Base-by-base conservation (phyloP, 2,113 vertebrate species). In the Cisticola juncidis region DNA sequence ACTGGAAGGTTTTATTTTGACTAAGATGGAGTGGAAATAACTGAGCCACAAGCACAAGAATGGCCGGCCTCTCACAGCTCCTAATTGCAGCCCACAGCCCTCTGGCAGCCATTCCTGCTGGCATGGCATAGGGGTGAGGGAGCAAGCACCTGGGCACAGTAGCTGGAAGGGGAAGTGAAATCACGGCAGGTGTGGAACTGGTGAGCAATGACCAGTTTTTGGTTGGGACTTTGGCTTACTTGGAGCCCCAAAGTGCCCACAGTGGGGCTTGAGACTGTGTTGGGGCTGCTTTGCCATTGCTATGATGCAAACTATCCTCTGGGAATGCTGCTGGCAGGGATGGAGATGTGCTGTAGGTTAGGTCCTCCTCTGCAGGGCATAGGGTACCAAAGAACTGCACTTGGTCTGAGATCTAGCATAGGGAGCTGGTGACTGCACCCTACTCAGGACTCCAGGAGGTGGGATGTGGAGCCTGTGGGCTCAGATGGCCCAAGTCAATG, bases 61-160 rank as follows among this genome's bases (percentile, higher is more conserved):
- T 12, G 1, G 29, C 40, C 0, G 0, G 11, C 54, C n/a, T 76
- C 40, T 29, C 0, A 0, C 35, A 44, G 65, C 20, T 71, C 23
- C 12, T 81, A 7, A 0, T 3, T 9, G 40, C 38, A 73, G 28
- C 61, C 56, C 0, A 2, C 31, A 57, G 50, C 11, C 4, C 12
- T 20, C 29, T 0, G 2, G 15, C 2, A 9, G 48, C 57, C 29
- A 28, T 54, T 31, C 33, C 60, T 4, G 1, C 58, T 4, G 3
- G 42, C 51, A 23, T 28, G 12, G 38, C 3, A 9, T 57, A 35
- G 23, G 3, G 47, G 15, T 13, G 0, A 85, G 60, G 58, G 51
- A 83, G 42, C 15, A 9, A 60, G 69, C 0, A 0, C 35, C 76
- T 48, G 40, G 68, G 80, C 62, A 85, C 2, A 1, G n/a, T 1